Percentiles rank a stretch among this genome's conserved stretches.
These are phyloP conservation scores for Hippopotamus amphibius DNA, from an alignment of 2,113 vertebrate genomes.

Conservation along the genomic window DNA sequence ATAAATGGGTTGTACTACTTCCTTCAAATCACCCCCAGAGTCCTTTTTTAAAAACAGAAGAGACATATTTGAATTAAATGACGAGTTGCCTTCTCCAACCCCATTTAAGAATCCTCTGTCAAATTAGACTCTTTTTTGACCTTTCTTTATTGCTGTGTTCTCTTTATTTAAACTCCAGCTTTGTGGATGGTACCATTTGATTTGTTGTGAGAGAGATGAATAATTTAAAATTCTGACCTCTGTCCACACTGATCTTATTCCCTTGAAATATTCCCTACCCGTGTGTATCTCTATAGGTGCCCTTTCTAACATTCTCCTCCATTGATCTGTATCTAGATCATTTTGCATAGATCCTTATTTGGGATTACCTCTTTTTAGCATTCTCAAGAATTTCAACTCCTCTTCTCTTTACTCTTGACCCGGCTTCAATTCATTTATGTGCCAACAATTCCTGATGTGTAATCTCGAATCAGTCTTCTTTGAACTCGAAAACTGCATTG, in stretches of 20 bases:
- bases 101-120: background rate
- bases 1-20: background rate
- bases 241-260: background rate
- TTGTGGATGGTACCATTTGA: background rate
- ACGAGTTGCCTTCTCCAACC: background rate
- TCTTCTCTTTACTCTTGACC: background rate
- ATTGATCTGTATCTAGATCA: background rate
- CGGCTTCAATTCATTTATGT: background rate
- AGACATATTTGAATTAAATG: background rate
- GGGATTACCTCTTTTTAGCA: background rate
- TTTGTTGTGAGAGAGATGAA: background rate
- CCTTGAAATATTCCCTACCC: background rate
- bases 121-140: background rate
- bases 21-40: background rate
- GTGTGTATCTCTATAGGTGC: background rate
- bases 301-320: background rate
- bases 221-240: background rate
- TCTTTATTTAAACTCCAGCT: background rate
- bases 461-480: background rate
- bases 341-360: background rate
- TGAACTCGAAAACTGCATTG: background rate
- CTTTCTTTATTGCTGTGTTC: background rate
- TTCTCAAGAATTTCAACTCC: background rate
- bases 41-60: background rate
- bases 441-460: background rate